Evolutionary conservation across 2,888 invertebrate species (phyloP), one percentile per base, ranked within the genome.

Genomic region (Clepsis dumicolana): DNA sequence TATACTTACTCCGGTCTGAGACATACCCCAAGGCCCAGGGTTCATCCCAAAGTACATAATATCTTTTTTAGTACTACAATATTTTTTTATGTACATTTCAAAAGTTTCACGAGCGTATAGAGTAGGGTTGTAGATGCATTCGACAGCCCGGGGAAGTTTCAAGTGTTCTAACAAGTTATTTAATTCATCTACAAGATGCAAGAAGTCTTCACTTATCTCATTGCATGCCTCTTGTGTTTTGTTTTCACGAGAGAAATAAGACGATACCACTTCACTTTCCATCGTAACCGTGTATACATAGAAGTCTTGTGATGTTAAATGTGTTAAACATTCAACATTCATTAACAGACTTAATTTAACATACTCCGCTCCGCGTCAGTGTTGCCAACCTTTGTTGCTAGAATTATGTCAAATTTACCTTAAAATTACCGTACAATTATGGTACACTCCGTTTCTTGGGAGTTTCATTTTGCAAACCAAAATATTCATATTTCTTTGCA

Each of bases 1-100:
- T 61, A 27, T 48, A 74, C 94, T 94, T 94, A 97, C 97, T 77
- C 98, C 98, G 75, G 97, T 98, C 88, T 99, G 98, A 29, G 96
- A 97, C 98, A 98, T 98, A 72, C 98, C 98, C 96, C 96, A 98
- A 0, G 98, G 98, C n/a, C 98, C 98, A 14, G 98, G 98, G 90
- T 99, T 99, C 97, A 99, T 98, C 4, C 98, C 98, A 70, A 99
- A 94, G 82, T 97, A 97, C 75, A 99, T 89, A 50, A 99, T 92
- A 73, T 94, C 94, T 86, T 97, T 98, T 21, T 87, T 86, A 0
- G 94, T 92, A 66, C 89, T 94, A 77, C 96, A 96, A 85, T 95
- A 97, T 81, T 95, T 96, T 73, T 93, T 89, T 12, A 98, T 94
- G 88, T 97, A 99, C 75, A 95, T 94, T 75, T 95, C 94, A 89